These are phyloP conservation scores for Sebastes fasciatus DNA, from an alignment of 2,113 vertebrate species.

Conservation along the genomic window DNA sequence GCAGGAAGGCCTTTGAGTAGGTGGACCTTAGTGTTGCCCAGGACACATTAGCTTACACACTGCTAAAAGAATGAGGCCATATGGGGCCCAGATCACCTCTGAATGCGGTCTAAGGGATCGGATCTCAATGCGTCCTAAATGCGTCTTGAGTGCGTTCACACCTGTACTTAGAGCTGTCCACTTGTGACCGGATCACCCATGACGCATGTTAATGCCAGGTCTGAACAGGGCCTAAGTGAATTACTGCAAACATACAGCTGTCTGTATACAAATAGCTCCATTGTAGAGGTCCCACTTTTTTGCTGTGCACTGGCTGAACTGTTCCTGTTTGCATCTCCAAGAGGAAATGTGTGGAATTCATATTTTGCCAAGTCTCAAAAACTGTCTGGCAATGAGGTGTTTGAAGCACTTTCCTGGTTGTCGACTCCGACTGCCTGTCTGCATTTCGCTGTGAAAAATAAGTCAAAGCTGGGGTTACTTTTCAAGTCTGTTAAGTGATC, in stretches of 20 bases:
- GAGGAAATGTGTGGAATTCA: constrained; percentile 1
- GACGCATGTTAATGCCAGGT: too few relatives aligned
- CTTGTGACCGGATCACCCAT: too few relatives aligned
- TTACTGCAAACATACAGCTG: constrained; percentile 20
- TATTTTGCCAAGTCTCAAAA: background rate
- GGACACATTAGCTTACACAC: too few relatives aligned
- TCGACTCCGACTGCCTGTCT: constrained; percentile 19
- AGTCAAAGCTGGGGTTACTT: constrained; percentile 8
- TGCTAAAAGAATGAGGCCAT: too few relatives aligned
- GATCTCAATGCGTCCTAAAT: too few relatives aligned
- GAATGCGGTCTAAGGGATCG: too few relatives aligned
- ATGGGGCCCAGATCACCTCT: too few relatives aligned
- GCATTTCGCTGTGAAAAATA: constrained; percentile 35
- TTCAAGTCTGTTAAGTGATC: constrained; percentile 10
- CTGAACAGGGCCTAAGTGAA: background rate
- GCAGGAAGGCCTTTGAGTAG: too few relatives aligned
- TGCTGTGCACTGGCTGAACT: constrained; percentile 32
- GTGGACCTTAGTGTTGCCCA: too few relatives aligned
- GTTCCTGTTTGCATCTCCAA: constrained; percentile 26
- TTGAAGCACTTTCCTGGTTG: constrained; percentile 27
- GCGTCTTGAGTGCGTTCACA: too few relatives aligned
- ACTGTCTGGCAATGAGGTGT: background rate
- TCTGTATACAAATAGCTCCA: constrained; percentile 23
- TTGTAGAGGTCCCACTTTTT: constrained; percentile 8
- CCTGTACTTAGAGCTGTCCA: too few relatives aligned